A percentile compares a stretch with the other conserved stretches of the same genome.
phyloP scores from a whole-genome alignment of 2,797 vertebrate genomes.

The Vespertilio murinus region DNA sequence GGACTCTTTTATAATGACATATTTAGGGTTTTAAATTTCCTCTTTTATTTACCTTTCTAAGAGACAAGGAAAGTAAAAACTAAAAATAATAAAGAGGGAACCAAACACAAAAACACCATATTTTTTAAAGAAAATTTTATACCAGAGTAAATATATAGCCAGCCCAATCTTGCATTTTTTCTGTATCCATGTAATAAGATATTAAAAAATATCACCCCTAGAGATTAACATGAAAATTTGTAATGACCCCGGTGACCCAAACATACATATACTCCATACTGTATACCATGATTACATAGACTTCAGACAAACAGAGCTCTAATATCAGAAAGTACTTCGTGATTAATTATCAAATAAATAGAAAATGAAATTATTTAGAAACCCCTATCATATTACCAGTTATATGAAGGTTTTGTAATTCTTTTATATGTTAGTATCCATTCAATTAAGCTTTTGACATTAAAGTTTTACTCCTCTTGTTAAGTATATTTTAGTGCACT shows the following conservation, averaged over 20 bases:
- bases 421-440: not conserved
- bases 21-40: conserved; percentile 29
- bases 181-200: not conserved
- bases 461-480: not conserved
- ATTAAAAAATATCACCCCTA: not conserved
- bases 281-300: not conserved
- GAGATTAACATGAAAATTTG: not conserved
- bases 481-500: not conserved
- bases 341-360: not conserved
- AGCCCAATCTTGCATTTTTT: not conserved
- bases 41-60: not conserved
- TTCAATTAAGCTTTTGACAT: not conserved
- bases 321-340: not conserved
- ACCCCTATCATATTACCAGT: not conserved
- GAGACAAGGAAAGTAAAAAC: not conserved
- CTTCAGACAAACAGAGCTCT: not conserved
- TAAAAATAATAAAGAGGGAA: not conserved
- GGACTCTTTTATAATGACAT: not conserved
- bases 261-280: not conserved
- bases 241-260: not conserved
- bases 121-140: not conserved
- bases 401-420: not conserved
- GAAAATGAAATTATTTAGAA: conserved; percentile 35
- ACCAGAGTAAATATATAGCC: not conserved
- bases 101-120: not conserved